Percentiles rank a stretch among this genome's conserved stretches.
These are phyloP conservation scores for Maconellicoccus hirsutus DNA, from an alignment of 1,140 invertebrate species.

Conservation along the genomic window DNA sequence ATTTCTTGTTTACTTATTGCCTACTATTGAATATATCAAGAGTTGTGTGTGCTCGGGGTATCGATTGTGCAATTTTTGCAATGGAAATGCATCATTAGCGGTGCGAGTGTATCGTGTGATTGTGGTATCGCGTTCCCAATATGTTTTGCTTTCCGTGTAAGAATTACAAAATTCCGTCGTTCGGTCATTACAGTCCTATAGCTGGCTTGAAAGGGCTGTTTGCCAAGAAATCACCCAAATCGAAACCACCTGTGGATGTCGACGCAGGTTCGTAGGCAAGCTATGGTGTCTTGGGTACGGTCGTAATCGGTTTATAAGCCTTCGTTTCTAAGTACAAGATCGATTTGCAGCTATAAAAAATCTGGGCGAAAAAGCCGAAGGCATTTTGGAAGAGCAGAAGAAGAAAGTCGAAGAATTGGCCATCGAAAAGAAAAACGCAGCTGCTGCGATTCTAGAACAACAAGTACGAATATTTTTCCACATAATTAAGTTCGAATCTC, in stretches of 20 bases:
- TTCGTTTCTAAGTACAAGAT: no score
- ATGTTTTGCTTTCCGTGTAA: not conserved
- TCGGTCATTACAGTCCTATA: not conserved
- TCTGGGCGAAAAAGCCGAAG: constrained; percentile 31
- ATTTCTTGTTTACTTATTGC: no score
- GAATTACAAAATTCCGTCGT: not conserved
- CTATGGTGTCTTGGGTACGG: not conserved
- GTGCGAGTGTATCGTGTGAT: no score
- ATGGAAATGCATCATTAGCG: no score
- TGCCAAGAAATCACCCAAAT: not conserved
- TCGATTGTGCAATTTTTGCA: no score
- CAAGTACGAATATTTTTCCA: constrained; percentile 26
- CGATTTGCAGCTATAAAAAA: constrained; percentile 33
- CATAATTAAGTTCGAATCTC: not conserved
- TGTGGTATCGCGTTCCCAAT: no score
- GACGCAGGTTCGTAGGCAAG: not conserved
- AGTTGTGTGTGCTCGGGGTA: no score
- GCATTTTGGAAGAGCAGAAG: constrained; percentile 33
- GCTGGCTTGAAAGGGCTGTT: not conserved
- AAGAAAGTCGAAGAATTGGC: constrained; percentile 32
- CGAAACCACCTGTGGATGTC: not conserved
- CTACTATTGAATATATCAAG: no score
- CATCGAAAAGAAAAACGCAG: constrained; percentile 32
- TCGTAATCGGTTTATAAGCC: no score
- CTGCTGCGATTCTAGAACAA: constrained; percentile 30